These are phyloP conservation scores for Orchesella flavescens DNA, from an alignment of 2,888 invertebrate species.

Conservation along the genomic window DNA sequence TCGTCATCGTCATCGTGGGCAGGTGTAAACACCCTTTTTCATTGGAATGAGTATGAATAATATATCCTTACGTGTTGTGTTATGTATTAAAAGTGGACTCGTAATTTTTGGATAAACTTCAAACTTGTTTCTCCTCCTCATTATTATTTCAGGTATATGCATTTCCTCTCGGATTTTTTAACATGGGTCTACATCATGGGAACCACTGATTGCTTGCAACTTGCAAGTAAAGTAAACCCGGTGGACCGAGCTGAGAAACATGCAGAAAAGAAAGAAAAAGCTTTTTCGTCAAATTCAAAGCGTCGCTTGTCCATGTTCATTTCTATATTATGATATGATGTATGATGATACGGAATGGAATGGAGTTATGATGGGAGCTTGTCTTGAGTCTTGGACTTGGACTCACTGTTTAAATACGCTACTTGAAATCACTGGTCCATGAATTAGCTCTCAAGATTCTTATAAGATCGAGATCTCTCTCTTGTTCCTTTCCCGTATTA, in stretches of 20 bases:
- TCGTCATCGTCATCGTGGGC: constrained; percentile 12
- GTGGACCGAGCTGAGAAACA: background rate
- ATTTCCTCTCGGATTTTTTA: constrained; percentile 19
- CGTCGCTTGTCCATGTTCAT: background rate
- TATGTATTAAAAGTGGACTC: too few species aligned
- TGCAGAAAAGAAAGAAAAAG: too few species aligned
- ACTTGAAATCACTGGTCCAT: constrained; percentile 49
- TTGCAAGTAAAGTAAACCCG: background rate
- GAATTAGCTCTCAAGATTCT: constrained; percentile 13
- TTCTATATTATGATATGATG: background rate
- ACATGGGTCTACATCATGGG: constrained; percentile 26
- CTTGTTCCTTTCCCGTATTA: too few species aligned
- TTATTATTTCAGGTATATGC: constrained; percentile 23
- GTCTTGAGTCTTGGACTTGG: background rate
- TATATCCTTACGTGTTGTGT: too few species aligned
- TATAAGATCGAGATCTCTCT: too few species aligned
- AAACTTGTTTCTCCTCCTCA: constrained; percentile 21
- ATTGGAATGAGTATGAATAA: background rate
- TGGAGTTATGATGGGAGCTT: background rate
- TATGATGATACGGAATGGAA: background rate
- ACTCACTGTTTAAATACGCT: background rate
- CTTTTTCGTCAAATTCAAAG: background rate
- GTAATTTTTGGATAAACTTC: constrained; percentile 38
- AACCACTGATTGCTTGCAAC: background rate
- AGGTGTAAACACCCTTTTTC: constrained; percentile 43